Evolutionary conservation across 2,888 invertebrate genomes (phyloP).

Genomic region (Elysia crispata): DNA sequence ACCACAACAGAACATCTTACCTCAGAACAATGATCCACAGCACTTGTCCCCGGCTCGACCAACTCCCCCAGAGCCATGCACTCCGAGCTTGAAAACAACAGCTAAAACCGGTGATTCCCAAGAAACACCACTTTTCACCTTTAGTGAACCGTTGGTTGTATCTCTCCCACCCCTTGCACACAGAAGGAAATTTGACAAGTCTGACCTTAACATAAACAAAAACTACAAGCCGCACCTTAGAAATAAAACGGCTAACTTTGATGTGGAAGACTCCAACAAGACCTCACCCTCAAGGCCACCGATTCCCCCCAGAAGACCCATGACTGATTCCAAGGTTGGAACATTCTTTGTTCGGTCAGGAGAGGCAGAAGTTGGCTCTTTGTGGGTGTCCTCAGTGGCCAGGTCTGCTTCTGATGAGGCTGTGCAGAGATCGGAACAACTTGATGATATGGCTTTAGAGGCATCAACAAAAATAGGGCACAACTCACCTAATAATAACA

Average conservation of each 20-base stretch:
- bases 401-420: not conserved
- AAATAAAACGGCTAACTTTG: conserved; percentile 16
- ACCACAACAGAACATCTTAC: not conserved
- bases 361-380: not conserved
- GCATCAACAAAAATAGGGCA: not conserved
- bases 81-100: not conserved
- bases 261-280: not conserved
- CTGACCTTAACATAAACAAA: conserved; percentile 28
- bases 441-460: not conserved
- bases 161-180: conserved; percentile 16
- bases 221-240: conserved; percentile 34
- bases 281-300: conserved; percentile 18
- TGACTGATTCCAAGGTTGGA: conserved; percentile 30
- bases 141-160: conserved; percentile 36
- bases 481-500: not conserved
- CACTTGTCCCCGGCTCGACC: not conserved
- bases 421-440: not conserved
- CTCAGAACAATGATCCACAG: not conserved
- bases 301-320: conserved; percentile 39
- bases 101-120: not conserved
- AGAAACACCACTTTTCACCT: not conserved
- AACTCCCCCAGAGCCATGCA: not conserved
- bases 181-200: not conserved
- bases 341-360: not conserved
- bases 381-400: not conserved